A percentile compares a stretch with the other conserved stretches of the same genome.
Evolutionary conservation across 2,797 vertebrate genomes (phyloP).

Genomic region (Thunnus albacares): DNA sequence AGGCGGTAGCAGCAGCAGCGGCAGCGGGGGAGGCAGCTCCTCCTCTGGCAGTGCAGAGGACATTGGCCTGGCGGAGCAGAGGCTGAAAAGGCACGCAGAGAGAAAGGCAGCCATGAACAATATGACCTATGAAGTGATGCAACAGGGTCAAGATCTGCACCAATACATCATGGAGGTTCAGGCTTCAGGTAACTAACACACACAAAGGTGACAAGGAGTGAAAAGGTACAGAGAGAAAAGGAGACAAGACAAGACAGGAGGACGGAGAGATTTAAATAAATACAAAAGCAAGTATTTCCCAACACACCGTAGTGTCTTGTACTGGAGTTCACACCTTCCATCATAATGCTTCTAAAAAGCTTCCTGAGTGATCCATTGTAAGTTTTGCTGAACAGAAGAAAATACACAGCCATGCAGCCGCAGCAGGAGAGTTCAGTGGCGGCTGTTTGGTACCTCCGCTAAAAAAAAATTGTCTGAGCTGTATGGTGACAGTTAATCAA

Average conservation of each 20-base stretch:
- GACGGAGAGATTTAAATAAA: not conserved
- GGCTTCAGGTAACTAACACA: conserved; percentile 89
- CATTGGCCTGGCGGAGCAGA: conserved; percentile 92
- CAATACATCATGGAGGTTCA: conserved; percentile 99
- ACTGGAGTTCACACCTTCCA: conserved; percentile 7
- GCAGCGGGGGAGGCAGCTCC: conserved; percentile 84
- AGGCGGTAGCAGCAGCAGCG: conserved; percentile 76
- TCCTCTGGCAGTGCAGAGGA: conserved; percentile 88
- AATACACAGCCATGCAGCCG: not conserved
- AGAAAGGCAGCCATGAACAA: conserved; percentile 96
- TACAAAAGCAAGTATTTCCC: not conserved
- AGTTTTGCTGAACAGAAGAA: not conserved
- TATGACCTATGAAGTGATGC: conserved; percentile 97
- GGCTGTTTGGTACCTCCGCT: no score
- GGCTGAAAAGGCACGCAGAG: conserved; percentile 94
- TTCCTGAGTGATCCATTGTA: not conserved
- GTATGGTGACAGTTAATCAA: not conserved
- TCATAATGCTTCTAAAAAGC: not conserved
- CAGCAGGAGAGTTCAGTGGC: not conserved
- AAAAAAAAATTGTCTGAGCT: not conserved
- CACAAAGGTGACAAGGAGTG: not conserved
- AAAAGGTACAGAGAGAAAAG: not conserved
- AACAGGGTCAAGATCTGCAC: conserved; percentile 96
- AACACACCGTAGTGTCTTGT: not conserved
- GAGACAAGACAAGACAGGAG: no score